Evolutionary conservation across 2,888 invertebrate genomes (phyloP).

Genomic region (Prosopocoilus inquinatus): DNA sequence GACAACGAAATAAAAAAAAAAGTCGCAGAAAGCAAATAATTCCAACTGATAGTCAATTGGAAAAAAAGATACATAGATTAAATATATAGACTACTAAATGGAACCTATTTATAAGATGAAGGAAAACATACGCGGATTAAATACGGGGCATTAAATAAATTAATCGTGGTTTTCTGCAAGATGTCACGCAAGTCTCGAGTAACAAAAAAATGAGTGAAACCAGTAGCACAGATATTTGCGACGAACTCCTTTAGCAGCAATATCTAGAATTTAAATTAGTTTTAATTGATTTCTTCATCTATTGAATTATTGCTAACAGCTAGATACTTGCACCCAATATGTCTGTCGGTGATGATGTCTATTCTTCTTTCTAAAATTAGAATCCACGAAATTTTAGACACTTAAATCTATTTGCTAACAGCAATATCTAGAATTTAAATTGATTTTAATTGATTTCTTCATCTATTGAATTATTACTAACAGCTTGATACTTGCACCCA

Average conservation of each 20-base stretch:
- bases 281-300: constrained; percentile 42
- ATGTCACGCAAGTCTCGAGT: constrained; percentile 6
- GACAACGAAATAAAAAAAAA: too few relatives aligned
- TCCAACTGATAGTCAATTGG: too few relatives aligned
- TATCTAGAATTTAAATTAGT: constrained; percentile 40
- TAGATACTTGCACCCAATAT: constrained; percentile 29
- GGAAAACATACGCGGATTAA: not conserved
- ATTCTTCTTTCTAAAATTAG: not conserved
- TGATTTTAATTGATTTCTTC: constrained; percentile 41
- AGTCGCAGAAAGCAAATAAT: too few relatives aligned
- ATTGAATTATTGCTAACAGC: constrained; percentile 39
- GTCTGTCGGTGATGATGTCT: constrained; percentile 29
- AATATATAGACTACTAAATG: not conserved
- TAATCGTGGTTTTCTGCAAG: not conserved
- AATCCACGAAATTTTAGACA: too few relatives aligned
- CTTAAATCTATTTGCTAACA: too few relatives aligned
- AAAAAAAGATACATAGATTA: too few relatives aligned
- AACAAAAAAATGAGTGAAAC: constrained; percentile 17
- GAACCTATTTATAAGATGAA: constrained; percentile 1
- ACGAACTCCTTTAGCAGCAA: constrained; percentile 28
- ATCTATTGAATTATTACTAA: constrained; percentile 41
- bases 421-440: constrained; percentile 40
- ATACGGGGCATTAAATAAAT: not conserved
- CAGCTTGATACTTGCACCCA: constrained; percentile 33
- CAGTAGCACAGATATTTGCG: constrained; percentile 36